Percentiles rank a stretch among this genome's conserved stretches.
Evolutionary conservation across 2,797 vertebrate genomes (phyloP).

Genomic region (Streptopelia turtur): DNA sequence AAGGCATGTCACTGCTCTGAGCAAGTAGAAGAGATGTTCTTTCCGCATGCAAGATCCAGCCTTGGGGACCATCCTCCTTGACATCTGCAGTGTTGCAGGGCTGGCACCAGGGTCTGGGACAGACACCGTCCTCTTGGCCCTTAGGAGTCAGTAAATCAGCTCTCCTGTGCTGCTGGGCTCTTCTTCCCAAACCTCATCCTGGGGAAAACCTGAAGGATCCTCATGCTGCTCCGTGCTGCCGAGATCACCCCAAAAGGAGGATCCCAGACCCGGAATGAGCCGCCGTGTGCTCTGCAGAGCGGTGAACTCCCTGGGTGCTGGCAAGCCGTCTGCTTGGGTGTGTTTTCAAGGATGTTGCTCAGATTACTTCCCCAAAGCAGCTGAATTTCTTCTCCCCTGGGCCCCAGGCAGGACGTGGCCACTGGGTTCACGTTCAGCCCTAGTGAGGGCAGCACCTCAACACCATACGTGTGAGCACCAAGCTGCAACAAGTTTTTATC

Average conservation of each 20-base stretch:
- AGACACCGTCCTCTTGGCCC: neutral
- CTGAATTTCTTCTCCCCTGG: neutral
- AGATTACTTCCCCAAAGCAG: no score
- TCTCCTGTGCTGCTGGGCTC: neutral
- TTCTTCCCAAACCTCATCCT: neutral
- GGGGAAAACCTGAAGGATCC: neutral
- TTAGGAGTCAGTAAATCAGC: neutral
- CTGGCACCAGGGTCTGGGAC: neutral
- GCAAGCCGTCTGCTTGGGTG: neutral
- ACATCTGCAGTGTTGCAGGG: accelerated
- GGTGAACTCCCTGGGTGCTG: neutral
- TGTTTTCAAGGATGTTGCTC: no score
- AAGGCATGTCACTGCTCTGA: accelerated
- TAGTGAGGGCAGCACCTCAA: constrained; percentile 42
- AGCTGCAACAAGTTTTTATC: neutral
- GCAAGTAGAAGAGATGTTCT: neutral
- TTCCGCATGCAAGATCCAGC: neutral
- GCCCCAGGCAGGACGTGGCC: neutral
- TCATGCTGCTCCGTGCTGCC: accelerated
- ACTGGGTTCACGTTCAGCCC: neutral
- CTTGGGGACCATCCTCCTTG: neutral
- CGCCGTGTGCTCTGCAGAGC: accelerated
- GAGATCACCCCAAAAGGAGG: neutral
- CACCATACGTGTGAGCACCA: accelerated
- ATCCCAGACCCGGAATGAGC: neutral